Evolutionary conservation across 2,113 vertebrate genomes (phyloP).

Genomic region (Apodemus sylvaticus): DNA sequence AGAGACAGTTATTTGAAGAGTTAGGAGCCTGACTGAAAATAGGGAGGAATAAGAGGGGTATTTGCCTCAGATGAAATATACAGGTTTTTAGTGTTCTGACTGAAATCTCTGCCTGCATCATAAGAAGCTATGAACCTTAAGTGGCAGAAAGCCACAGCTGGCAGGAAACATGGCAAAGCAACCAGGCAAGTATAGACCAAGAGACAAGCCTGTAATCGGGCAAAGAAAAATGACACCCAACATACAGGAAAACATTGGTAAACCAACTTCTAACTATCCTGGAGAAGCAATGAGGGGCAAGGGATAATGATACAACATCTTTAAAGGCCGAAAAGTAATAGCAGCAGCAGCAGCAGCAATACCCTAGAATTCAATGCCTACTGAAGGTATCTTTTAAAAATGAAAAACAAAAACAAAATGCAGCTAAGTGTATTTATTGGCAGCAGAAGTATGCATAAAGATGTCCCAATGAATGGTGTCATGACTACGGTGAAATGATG

Average conservation of each 20-base stretch:
- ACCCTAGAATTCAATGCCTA: background rate
- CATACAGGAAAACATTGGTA: background rate
- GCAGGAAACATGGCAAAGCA: background rate
- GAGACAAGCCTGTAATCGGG: background rate
- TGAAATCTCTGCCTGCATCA: background rate
- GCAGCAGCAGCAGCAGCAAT: background rate
- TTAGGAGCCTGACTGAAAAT: background rate
- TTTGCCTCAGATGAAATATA: background rate
- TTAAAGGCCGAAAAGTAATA: background rate
- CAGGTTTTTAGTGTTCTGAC: background rate
- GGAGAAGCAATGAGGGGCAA: background rate
- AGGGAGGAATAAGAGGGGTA: background rate
- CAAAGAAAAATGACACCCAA: background rate
- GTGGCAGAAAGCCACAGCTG: background rate
- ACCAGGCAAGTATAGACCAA: background rate
- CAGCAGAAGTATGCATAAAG: background rate
- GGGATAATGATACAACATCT: background rate
- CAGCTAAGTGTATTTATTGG: background rate
- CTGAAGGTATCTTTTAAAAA: conserved; percentile 11
- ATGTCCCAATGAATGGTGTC: background rate
- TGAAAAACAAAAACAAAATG: background rate
- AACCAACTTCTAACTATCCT: background rate
- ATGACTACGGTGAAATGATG: background rate
- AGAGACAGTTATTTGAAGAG: background rate
- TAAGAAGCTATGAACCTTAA: background rate